phyloP scores from a whole-genome alignment of 2,113 vertebrate genomes.

The Pyxicephalus adspersus region DNA sequence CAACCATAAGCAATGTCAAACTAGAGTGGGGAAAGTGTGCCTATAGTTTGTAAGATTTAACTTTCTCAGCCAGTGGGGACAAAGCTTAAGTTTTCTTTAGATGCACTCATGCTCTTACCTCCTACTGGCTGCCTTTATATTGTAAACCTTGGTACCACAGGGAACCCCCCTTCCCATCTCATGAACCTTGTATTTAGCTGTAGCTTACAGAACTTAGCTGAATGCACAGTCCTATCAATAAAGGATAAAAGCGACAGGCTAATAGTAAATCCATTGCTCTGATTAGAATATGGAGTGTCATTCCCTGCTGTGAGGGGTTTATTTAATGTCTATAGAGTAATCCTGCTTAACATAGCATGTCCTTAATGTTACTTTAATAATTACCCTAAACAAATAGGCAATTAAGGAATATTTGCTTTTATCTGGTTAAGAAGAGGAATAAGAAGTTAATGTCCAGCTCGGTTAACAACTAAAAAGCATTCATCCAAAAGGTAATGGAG shows the following conservation, averaged over 20 bases:
- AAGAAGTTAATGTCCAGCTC: background rate
- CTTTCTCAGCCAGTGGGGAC: no score
- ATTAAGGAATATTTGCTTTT: background rate
- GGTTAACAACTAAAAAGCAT: background rate
- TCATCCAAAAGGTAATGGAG: background rate
- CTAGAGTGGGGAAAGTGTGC: no score
- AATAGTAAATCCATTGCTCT: conserved; percentile 32
- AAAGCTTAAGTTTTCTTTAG: no score
- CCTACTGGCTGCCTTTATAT: no score
- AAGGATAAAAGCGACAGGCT: conserved; percentile 21
- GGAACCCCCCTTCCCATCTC: no score
- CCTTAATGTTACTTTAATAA: conserved; percentile 10
- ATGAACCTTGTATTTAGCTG: background rate
- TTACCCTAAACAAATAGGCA: background rate
- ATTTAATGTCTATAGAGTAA: conserved; percentile 42
- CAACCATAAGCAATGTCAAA: no score
- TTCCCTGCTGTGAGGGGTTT: conserved; percentile 9
- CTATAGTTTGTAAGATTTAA: no score
- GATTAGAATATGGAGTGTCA: conserved; percentile 14
- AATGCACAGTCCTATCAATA: conserved; percentile 10
- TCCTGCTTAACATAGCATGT: conserved; percentile 14
- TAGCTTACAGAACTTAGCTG: conserved; percentile 4
- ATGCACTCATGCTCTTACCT: no score
- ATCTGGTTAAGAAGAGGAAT: background rate
- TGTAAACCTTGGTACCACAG: no score